phyloP scores from a whole-genome alignment of 2,888 invertebrate species.

The Ypsolopha sequella region DNA sequence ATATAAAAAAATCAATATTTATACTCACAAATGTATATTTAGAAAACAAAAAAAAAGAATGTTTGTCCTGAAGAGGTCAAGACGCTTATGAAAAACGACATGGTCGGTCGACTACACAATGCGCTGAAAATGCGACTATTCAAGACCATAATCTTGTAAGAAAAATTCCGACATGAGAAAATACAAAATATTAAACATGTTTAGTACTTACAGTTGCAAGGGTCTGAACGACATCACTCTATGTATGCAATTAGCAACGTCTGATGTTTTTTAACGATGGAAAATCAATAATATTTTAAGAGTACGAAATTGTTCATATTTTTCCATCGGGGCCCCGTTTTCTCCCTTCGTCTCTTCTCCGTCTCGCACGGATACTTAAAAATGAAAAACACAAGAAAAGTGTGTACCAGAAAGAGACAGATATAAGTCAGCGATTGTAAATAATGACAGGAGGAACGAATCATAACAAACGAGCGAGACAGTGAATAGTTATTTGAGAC shows the following conservation, averaged over 20 bases:
- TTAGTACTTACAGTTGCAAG: slow-evolving; percentile 36
- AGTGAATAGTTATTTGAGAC: slow-evolving; percentile 22
- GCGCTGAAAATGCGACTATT: slow-evolving; percentile 57
- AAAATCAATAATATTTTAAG: slow-evolving; percentile 70
- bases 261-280: slow-evolving; percentile 53
- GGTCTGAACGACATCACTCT: slow-evolving; percentile 32
- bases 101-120: slow-evolving; percentile 38
- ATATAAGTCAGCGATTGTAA: slow-evolving; percentile 55
- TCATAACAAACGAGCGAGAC: slow-evolving; percentile 63
- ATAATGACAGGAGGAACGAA: slow-evolving; percentile 52
- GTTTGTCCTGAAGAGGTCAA: slow-evolving; percentile 2
- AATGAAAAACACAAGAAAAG: slow-evolving; percentile 66
- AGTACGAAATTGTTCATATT: slow-evolving; percentile 60
- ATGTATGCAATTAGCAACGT: slow-evolving; percentile 49
- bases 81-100: slow-evolving; percentile 24
- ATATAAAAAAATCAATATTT: slow-evolving; percentile 56
- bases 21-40: slow-evolving; percentile 30
- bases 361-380: slow-evolving; percentile 48
- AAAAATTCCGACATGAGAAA: slow-evolving; percentile 33
- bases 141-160: slow-evolving; percentile 30
- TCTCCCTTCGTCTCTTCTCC: slow-evolving; percentile 36
- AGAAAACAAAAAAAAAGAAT: slow-evolving; percentile 6
- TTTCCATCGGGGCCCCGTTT: slow-evolving; percentile 50
- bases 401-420: slow-evolving; percentile 49
- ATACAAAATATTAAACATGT: slow-evolving; percentile 35